phyloP scores from a whole-genome alignment of 2,888 invertebrate genomes.

The Rutpela maculata region DNA sequence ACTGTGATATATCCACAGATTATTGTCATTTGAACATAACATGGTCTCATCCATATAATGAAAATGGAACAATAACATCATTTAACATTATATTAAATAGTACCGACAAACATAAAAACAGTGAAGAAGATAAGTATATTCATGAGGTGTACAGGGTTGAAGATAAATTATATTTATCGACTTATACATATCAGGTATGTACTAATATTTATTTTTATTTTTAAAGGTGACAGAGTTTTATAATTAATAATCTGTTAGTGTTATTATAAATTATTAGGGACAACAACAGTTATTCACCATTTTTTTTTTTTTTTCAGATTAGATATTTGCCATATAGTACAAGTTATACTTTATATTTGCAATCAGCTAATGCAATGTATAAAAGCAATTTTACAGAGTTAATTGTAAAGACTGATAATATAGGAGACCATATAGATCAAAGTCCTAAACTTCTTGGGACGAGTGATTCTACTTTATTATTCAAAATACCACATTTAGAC shows the following conservation, averaged over 20 bases:
- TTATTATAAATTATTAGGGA: too few species aligned
- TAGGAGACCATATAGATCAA: constrained; percentile 67
- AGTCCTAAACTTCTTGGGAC: constrained; percentile 63
- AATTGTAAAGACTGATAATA: constrained; percentile 63
- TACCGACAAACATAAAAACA: constrained; percentile 56
- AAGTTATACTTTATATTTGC: constrained; percentile 65
- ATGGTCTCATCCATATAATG: constrained; percentile 69
- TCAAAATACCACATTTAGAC: constrained; percentile 65
- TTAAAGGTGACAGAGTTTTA: too few species aligned
- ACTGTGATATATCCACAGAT: constrained; percentile 61
- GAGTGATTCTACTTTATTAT: constrained; percentile 60
- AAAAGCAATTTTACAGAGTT: constrained; percentile 60
- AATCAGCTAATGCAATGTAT: constrained; percentile 64
- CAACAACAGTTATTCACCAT: too few species aligned
- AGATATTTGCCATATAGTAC: constrained; percentile 66
- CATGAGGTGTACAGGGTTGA: constrained; percentile 64
- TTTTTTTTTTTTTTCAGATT: constrained; percentile 62
- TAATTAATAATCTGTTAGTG: too few species aligned
- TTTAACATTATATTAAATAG: constrained; percentile 67
- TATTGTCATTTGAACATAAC: constrained; percentile 68
- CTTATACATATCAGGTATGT: constrained; percentile 65
- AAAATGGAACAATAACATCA: constrained; percentile 66
- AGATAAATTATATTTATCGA: constrained; percentile 61
- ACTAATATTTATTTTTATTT: too few species aligned
- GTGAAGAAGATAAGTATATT: constrained; percentile 59